These are phyloP conservation scores for Calosoma granatense DNA, from an alignment of 1,140 invertebrate species.

Conservation along the genomic window DNA sequence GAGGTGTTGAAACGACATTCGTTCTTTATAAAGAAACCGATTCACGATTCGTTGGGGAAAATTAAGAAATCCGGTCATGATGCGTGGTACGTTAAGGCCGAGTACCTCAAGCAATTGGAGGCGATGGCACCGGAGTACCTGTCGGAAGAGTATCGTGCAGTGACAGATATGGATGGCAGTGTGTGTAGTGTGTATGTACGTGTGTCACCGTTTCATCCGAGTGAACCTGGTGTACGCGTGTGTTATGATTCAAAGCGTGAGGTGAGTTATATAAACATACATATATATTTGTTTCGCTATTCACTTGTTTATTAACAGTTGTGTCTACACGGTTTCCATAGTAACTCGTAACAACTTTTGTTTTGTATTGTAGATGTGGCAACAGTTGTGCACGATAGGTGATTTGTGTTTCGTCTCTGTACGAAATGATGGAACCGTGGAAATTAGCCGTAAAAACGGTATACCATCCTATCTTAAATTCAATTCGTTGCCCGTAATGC, in stretches of 20 bases:
- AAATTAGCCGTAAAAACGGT: constrained; percentile 66
- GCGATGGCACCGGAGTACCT: constrained; percentile 70
- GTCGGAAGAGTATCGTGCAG: constrained; percentile 61
- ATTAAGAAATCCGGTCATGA: constrained; percentile 48
- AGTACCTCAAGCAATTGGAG: constrained; percentile 68
- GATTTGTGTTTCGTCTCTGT: constrained; percentile 71
- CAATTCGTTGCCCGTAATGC: constrained; percentile 42
- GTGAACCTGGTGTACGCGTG: constrained; percentile 54
- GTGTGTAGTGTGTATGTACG: constrained; percentile 48
- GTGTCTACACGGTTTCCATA: constrained; percentile 7
- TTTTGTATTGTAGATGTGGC: no score
- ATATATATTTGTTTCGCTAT: no score
- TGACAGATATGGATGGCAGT: constrained; percentile 49
- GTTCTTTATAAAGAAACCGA: constrained; percentile 64
- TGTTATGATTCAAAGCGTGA: constrained; percentile 43
- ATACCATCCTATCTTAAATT: constrained; percentile 69
- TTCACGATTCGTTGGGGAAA: constrained; percentile 52
- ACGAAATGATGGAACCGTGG: constrained; percentile 57
- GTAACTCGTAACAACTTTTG: no score
- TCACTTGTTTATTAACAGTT: no score
- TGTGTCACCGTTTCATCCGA: constrained; percentile 58
- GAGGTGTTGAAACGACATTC: constrained; percentile 60
- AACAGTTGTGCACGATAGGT: constrained; percentile 66
- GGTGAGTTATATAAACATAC: constrained; percentile 45
- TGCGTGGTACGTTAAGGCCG: constrained; percentile 58